Evolutionary conservation across 2,797 vertebrate genomes (phyloP).

Genomic region (Tragopan temminckii): DNA sequence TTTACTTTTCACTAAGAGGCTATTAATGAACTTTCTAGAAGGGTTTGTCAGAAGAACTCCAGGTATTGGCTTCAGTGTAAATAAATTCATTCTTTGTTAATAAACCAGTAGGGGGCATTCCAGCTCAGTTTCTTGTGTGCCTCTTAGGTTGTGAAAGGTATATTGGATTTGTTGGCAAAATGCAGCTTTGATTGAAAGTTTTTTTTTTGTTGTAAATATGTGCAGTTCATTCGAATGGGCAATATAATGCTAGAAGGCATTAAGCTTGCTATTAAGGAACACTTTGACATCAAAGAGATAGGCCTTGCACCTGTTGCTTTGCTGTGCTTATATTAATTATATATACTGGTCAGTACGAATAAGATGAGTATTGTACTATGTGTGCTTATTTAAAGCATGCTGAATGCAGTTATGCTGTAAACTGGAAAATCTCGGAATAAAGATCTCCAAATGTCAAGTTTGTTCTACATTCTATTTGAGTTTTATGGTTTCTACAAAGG

Average conservation of each 20-base stretch:
- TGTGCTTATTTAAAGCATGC: not conserved
- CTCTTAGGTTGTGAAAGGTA: not conserved
- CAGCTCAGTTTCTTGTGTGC: conserved; percentile 40
- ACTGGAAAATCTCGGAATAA: not conserved
- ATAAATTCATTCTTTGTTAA: not conserved
- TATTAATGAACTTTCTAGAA: not conserved
- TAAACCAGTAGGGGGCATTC: conserved; percentile 68
- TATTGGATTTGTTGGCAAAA: not conserved
- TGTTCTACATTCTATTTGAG: not conserved
- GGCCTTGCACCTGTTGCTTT: not conserved
- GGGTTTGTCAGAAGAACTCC: not conserved
- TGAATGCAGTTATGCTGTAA: not conserved
- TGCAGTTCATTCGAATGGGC: not conserved
- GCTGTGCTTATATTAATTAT: not conserved
- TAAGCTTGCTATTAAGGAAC: not conserved
- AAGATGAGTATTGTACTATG: not conserved
- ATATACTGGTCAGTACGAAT: not conserved
- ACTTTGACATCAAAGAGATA: not conserved
- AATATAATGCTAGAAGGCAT: not conserved
- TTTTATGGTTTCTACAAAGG: not conserved
- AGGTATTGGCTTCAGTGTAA: not conserved
- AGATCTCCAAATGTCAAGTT: not conserved
- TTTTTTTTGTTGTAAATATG: not conserved
- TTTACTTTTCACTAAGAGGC: not conserved
- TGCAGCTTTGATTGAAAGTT: not conserved